Evolutionary conservation across 2,797 vertebrate genomes (phyloP), one percentile per base, ranked within the genome.

Genomic region (Pterois miles): DNA sequence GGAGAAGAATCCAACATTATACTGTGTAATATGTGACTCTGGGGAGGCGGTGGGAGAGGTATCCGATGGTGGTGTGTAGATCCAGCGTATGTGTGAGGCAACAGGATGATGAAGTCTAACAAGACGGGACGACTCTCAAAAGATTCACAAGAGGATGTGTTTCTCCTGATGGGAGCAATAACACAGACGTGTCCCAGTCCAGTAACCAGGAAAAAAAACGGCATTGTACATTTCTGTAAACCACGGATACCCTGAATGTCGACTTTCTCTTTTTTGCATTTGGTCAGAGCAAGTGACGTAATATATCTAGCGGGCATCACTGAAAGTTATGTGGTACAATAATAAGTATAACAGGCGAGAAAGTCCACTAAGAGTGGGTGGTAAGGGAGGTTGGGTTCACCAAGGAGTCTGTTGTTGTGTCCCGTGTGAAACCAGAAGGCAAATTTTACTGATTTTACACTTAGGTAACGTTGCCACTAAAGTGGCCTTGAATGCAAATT

Each of bases 21-120:
- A 50, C 65, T 56, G 67, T 36, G 72, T 78, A 76, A 87, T 81
- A 60, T 59, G 48, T 57, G 82, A 80, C 76, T 65, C 86, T 71
- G 38, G 72, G 66, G 82, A 87, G 63, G 72, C 2, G 40, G 65
- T 25, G 48, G 68, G 54, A 62, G 69, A 65, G 22, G 66, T 29
- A 34, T 80, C 4, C 0, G 20, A 43, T 14, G 36, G 22, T 5
- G 23, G 34, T 74, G 67, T 82, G 29, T 58, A 50, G 48, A 50
- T 50, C n/a, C 16, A 13, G 46, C 14, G 40, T 43, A 7, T 65
- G 63, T 80, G 65, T 63, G 66, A 48, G 66, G 13, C 11, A 36
- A 52, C 18, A 7, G 29, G 16, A 34, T 11, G 65, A 6, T 63
- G 56, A 58, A 71, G 63, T 73, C 29, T 65, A 29, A 75, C 36